Percentiles rank a stretch among this genome's conserved stretches.
These are phyloP conservation scores for Physocephala rufipes DNA, from an alignment of 2,888 invertebrate species.

Conservation along the genomic window DNA sequence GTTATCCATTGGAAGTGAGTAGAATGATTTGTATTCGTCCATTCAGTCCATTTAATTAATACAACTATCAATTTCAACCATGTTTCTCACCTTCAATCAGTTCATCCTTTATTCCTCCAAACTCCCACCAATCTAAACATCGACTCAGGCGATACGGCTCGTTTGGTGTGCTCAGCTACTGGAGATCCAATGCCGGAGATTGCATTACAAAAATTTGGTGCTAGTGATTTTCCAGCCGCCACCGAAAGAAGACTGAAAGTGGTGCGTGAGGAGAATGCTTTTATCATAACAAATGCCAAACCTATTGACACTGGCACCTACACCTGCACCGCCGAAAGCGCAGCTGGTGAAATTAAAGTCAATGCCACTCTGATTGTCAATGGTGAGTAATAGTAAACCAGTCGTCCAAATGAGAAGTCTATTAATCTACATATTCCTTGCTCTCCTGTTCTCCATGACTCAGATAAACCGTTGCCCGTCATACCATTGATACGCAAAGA, in stretches of 20 bases:
- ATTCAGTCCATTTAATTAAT: background rate
- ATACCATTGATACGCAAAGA: slow-evolving; percentile 76
- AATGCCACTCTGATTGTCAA: slow-evolving; percentile 85
- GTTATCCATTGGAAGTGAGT: slow-evolving; percentile 82
- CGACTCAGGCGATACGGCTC: slow-evolving; percentile 84
- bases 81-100: slow-evolving; percentile 65
- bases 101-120: slow-evolving; percentile 87
- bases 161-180: slow-evolving; percentile 88
- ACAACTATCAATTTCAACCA: background rate
- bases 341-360: slow-evolving; percentile 85
- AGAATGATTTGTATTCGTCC: background rate
- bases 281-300: slow-evolving; percentile 92
- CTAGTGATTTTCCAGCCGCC: slow-evolving; percentile 93
- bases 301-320: slow-evolving; percentile 90
- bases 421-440: background rate
- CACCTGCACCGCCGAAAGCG: slow-evolving; percentile 91
- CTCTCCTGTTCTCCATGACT: too few species aligned
- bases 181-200: slow-evolving; percentile 91
- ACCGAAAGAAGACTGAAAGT: slow-evolving; percentile 92
- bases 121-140: slow-evolving; percentile 86
- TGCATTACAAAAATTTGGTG: slow-evolving; percentile 92
- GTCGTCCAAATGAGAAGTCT: background rate
- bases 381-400: slow-evolving; percentile 49
- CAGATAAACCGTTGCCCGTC: slow-evolving; percentile 87
- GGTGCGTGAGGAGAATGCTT: slow-evolving; percentile 89